phyloP scores from a whole-genome alignment of 2,113 vertebrate genomes.

The Siphamia tubifer region DNA sequence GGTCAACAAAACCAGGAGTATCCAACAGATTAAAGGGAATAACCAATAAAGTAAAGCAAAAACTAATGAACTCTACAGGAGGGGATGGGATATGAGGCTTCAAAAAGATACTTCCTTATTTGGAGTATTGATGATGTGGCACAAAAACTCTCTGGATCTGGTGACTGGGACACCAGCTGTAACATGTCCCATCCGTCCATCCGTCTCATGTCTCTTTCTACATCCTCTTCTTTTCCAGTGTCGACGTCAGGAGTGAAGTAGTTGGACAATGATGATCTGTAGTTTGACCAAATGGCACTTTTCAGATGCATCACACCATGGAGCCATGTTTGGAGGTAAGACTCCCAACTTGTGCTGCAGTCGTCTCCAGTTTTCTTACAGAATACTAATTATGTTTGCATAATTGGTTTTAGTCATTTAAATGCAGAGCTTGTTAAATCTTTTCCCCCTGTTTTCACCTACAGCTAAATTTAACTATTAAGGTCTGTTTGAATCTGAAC shows the following conservation, averaged over 20 bases:
- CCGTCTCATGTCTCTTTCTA: no score
- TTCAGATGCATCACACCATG: no score
- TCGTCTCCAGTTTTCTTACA: conserved; percentile 30
- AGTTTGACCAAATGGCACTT: conserved; percentile 6
- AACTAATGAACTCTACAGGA: no score
- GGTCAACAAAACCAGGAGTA: no score
- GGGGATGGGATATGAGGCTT: no score
- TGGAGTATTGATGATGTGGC: no score
- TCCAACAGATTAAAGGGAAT: no score
- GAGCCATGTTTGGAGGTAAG: conserved; percentile 26
- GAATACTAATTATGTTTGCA: conserved; percentile 67
- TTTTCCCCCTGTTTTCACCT: conserved; percentile 44
- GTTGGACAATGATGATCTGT: background rate
- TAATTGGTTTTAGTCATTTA: conserved; percentile 62
- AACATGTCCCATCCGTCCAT: no score
- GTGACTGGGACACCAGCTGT: no score
- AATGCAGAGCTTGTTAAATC: conserved; percentile 57
- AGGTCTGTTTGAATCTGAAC: conserved; percentile 48
- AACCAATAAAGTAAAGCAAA: no score
- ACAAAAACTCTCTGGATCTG: no score
- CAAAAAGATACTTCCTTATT: no score
- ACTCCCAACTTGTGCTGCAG: background rate
- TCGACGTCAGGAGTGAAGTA: conserved; percentile 19
- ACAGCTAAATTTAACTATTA: conserved; percentile 63
- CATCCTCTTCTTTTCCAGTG: background rate